These are phyloP conservation scores for Clistopyga incitator DNA, from an alignment of 2,888 invertebrate species.

Conservation along the genomic window DNA sequence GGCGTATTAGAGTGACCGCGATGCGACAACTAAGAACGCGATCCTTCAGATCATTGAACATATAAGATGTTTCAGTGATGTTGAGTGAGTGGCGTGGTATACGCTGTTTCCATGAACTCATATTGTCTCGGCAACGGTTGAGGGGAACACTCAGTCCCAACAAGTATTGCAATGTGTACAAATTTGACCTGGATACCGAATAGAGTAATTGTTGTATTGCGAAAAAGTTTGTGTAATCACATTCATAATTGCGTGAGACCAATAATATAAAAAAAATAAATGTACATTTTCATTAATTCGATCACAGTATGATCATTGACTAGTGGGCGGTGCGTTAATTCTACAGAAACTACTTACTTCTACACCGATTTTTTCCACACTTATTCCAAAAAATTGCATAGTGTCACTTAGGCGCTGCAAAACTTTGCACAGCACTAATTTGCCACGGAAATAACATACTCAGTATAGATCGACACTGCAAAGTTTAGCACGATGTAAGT, in stretches of 20 bases:
- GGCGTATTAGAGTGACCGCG: slow-evolving; percentile 69
- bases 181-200: neutral
- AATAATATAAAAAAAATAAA: neutral
- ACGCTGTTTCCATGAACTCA: slow-evolving; percentile 1
- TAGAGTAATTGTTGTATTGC: neutral
- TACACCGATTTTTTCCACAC: no score
- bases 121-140: no score
- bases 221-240: neutral
- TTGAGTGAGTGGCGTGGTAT: slow-evolving; percentile 24
- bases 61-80: slow-evolving; percentile 67
- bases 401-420: no score
- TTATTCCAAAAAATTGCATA: no score
- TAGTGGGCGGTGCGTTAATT: no score
- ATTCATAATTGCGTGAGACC: neutral
- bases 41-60: slow-evolving; percentile 71
- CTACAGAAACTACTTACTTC: no score
- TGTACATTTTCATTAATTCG: neutral
- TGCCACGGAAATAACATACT: no score
- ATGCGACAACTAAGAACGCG: slow-evolving; percentile 73
- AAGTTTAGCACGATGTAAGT: no score
- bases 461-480: no score
- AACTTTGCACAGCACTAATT: no score
- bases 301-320: neutral
- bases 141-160: neutral
- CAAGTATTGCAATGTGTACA: neutral